Conservation (phyloP, 2,113 vertebrate genomes). For the Periophthalmus modestus region DNA sequence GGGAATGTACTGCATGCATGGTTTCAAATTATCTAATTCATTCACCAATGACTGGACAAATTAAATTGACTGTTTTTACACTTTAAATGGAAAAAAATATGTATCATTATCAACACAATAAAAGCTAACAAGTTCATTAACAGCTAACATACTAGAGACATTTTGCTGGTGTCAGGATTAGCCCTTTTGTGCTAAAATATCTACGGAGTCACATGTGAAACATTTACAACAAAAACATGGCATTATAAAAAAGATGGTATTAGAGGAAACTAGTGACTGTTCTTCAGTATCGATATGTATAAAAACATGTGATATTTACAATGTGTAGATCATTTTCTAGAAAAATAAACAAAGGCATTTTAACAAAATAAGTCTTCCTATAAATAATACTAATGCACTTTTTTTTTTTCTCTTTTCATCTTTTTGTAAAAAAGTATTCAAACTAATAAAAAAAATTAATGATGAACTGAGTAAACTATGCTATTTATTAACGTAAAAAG, state of each 20-base stretch:
- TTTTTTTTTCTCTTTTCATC: constrained; percentile 41
- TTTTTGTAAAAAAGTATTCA: constrained; percentile 63
- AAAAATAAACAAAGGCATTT: constrained; percentile 49
- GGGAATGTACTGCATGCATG: constrained; percentile 60
- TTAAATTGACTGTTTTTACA: constrained; percentile 51
- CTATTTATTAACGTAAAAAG: constrained; percentile 52
- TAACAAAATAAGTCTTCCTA: constrained; percentile 60
- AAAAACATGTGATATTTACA: constrained; percentile 67
- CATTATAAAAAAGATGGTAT: constrained; percentile 39
- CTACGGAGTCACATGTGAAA: constrained; percentile 28
- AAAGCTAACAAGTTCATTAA: constrained; percentile 41
- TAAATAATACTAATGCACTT: constrained; percentile 81
- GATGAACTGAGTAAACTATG: constrained; percentile 57
- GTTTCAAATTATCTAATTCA: constrained; percentile 30
- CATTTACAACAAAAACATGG: constrained; percentile 31
- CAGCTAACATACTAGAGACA: constrained; percentile 13
- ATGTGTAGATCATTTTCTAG: constrained; percentile 44
- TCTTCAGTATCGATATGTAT: constrained; percentile 58
- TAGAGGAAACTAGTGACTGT: constrained; percentile 62
- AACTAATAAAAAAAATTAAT: constrained; percentile 54
- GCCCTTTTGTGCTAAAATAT: constrained; percentile 37
- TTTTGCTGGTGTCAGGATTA: constrained; percentile 42
- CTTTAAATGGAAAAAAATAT: constrained; percentile 39
- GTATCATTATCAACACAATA: constrained; percentile 43
- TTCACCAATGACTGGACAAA: constrained; percentile 35